Conservation (phyloP, 2,797 vertebrate genomes). For the Parauchenoglanis punctatus region DNA sequence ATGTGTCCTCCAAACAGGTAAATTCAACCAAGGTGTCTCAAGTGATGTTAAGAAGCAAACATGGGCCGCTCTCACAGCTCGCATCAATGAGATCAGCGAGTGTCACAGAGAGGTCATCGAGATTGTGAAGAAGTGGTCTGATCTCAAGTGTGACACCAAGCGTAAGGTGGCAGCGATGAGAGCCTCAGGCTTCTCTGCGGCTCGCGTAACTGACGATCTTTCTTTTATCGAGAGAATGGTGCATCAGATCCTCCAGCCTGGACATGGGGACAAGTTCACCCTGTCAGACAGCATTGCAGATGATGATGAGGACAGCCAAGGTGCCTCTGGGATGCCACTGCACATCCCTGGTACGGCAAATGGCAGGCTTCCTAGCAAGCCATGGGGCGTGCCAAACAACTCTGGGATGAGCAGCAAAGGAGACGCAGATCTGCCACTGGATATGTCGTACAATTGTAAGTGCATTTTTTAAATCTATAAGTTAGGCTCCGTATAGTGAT, state of each 20-base stretch:
- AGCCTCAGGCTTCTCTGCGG: constrained; percentile 59
- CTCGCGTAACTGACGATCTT: constrained; percentile 61
- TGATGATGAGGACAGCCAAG: constrained; percentile 52
- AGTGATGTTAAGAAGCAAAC: constrained; percentile 61
- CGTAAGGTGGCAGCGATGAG: constrained; percentile 69
- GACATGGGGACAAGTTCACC: constrained; percentile 57
- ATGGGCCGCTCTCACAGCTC: constrained; percentile 58
- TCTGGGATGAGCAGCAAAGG: constrained; percentile 6
- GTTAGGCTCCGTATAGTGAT: no score
- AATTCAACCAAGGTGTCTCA: constrained; percentile 61
- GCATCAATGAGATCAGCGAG: constrained; percentile 65
- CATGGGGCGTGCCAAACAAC: constrained; percentile 26
- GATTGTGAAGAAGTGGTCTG: constrained; percentile 83
- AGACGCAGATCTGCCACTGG: background rate
- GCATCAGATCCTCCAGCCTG: constrained; percentile 75
- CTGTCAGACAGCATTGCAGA: constrained; percentile 42
- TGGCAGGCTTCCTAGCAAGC: constrained; percentile 35
- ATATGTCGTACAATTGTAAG: constrained; percentile 40
- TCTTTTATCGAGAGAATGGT: constrained; percentile 78
- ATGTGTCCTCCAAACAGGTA: constrained; percentile 48
- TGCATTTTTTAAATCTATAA: background rate
- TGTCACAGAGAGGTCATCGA: constrained; percentile 67
- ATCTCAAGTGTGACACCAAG: constrained; percentile 80
- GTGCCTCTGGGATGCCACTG: constrained; percentile 20
- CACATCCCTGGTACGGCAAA: constrained; percentile 37